Conservation (phyloP, 2,888 invertebrate species). For the Tetragonisca angustula region DNA sequence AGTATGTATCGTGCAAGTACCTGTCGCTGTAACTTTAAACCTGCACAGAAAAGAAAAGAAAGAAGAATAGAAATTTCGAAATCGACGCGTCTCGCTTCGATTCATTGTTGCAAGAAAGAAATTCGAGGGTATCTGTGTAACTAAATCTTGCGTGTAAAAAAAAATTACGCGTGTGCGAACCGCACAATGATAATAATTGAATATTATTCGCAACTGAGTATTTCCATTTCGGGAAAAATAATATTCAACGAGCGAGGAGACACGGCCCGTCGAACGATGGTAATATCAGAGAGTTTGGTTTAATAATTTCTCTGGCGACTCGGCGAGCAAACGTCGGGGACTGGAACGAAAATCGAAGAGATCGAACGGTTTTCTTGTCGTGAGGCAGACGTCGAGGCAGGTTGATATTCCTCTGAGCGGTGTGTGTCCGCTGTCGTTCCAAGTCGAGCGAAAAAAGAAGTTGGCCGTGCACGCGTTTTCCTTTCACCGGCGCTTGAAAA, state of each 20-base stretch:
- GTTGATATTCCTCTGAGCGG: constrained; percentile 4
- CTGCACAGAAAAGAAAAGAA: no score
- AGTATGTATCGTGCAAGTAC: no score
- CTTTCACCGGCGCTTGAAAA: constrained; percentile 35
- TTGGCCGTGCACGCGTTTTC: constrained; percentile 24
- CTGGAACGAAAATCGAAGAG: background rate
- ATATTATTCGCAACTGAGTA: no score
- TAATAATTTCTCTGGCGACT: constrained; percentile 1
- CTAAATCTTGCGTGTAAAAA: background rate
- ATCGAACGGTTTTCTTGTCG: constrained; percentile 33
- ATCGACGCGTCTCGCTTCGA: no score
- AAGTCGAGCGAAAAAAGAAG: constrained; percentile 25
- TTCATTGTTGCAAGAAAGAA: no score
- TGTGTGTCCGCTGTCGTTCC: constrained; percentile 10
- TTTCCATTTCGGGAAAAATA: no score
- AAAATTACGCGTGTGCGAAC: background rate
- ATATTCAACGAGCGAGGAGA: background rate
- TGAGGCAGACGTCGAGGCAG: background rate
- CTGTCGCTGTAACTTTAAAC: no score
- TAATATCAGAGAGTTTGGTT: background rate
- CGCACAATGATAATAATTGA: background rate
- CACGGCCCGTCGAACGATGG: background rate
- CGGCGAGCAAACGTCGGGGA: background rate
- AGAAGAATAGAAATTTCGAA: no score
- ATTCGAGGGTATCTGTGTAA: background rate